Percentiles rank a stretch among this genome's conserved stretches.
These are phyloP conservation scores for Empidonax alnorum DNA, from an alignment of 2,113 vertebrate species.

Conservation along the genomic window DNA sequence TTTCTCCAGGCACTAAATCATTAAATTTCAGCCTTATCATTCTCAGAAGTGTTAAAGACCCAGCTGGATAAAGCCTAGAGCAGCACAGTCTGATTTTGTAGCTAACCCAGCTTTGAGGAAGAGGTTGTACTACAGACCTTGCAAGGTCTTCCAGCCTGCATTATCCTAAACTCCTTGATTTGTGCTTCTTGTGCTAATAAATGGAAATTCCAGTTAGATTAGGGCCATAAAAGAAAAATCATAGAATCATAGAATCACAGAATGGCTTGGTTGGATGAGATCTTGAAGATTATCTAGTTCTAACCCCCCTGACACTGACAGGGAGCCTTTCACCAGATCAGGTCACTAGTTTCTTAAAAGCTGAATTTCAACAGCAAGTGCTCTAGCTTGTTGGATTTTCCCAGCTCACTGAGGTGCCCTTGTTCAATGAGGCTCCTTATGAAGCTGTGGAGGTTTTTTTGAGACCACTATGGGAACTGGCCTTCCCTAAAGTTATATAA, in stretches of 20 bases:
- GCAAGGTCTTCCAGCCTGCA: not conserved
- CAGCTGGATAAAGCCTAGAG: not conserved
- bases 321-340: not conserved
- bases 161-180: not conserved
- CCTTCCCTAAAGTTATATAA: not conserved
- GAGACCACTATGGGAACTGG: not conserved
- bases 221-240: not conserved
- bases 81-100: not conserved
- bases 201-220: not conserved
- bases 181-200: not conserved
- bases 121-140: not conserved
- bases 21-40: not conserved
- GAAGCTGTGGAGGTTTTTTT: not conserved
- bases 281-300: not conserved
- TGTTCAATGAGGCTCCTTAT: not conserved
- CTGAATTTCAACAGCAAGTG: not conserved
- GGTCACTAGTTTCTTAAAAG: not conserved
- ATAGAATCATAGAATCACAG: not conserved
- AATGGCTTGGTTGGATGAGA: not conserved
- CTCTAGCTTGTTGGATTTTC: not conserved
- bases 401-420: fast-evolving
- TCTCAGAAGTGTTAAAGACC: not conserved
- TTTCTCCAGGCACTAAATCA: not conserved
- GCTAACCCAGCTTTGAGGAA: not conserved
- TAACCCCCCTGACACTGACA: fast-evolving